Base-by-base conservation (phyloP, 2,113 vertebrate species). In the Noctilio leporinus region DNA sequence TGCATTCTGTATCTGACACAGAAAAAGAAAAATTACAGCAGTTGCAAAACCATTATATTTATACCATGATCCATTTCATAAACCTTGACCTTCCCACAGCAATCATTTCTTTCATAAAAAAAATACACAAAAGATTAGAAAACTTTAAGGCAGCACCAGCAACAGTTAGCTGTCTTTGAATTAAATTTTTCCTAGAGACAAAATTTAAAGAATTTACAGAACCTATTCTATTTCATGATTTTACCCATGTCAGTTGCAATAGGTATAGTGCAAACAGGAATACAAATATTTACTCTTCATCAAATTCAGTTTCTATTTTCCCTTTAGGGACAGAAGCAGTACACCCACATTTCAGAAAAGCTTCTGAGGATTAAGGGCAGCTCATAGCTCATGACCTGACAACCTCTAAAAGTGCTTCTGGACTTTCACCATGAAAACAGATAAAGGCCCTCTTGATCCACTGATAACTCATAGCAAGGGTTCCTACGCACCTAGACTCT, bases 111-210 rank as follows among this genome's bases (percentile, higher is more conserved):
- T 86, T 96, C 93, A 89, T 38, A 62, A 84, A 89, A n/a, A 89
- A 93, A 90, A 83, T 5, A 69, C 26, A 82, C 9, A 51, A 67
- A 65, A 40, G n/a, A 76, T 22, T 33, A 35, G 38, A 69, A 94
- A 76, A 30, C 43, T 90, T 47, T 80, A 81, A 91, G 90, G 67
- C 47, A 97, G 96, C 97, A 97, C 94, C 96, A 83, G 33, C 86
- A 80, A 96, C 81, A 96, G 93, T 83, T 43, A 94, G 80, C 86
- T 96, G 81, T 96, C 95, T 89, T 94, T 57, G 76, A 84, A 89
- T 92, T 81, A 30, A 81, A 30, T 75, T 80, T 82, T 90, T 85
- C 47, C 76, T 93, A 93, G 80, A 82, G 75, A 89, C 70, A 82
- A 95, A 80, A 94, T 19, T 89, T 81, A 49, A 70, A 49, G 38